Evolutionary conservation across 2,888 invertebrate species (phyloP).

Genomic region (Cheilosia pagana): DNA sequence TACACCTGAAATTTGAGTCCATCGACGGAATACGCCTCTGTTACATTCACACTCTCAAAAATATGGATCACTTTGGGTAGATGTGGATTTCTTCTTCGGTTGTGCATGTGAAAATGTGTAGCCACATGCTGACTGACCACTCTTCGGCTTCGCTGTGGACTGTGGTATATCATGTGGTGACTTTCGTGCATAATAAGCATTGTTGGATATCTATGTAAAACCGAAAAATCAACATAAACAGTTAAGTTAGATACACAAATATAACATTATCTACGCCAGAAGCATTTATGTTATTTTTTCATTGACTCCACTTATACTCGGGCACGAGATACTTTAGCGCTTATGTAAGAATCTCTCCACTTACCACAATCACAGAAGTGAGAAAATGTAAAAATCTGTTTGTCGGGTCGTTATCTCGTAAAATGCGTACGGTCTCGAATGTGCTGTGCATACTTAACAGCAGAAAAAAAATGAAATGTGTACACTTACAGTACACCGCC

Average conservation of each 20-base stretch:
- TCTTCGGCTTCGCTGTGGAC: background rate
- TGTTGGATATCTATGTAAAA: slow-evolving; percentile 30
- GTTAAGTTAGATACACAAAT: slow-evolving; percentile 46
- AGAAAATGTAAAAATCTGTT: slow-evolving; percentile 47
- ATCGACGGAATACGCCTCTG: background rate
- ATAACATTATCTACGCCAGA: slow-evolving; percentile 54
- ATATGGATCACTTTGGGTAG: background rate
- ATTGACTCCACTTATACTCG: slow-evolving; percentile 19
- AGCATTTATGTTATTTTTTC: slow-evolving; percentile 40
- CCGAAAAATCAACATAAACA: slow-evolving; percentile 52
- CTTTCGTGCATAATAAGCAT: slow-evolving; percentile 59
- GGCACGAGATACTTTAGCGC: slow-evolving; percentile 8
- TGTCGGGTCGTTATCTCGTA: slow-evolving; percentile 31
- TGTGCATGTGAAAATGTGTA: slow-evolving; percentile 20
- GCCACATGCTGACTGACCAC: slow-evolving; percentile 17
- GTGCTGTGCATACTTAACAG: slow-evolving; percentile 28
- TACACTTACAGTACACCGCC: too few species aligned
- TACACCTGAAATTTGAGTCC: background rate
- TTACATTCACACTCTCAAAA: background rate
- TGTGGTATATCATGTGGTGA: slow-evolving; percentile 3
- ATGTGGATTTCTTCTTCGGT: background rate
- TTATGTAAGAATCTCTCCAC: slow-evolving; percentile 39
- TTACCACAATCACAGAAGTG: slow-evolving; percentile 34
- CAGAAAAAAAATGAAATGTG: slow-evolving; percentile 6
- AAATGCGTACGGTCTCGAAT: slow-evolving; percentile 30